phyloP scores from a whole-genome alignment of 1,140 invertebrate genomes.

The Oryzaephilus surinamensis region DNA sequence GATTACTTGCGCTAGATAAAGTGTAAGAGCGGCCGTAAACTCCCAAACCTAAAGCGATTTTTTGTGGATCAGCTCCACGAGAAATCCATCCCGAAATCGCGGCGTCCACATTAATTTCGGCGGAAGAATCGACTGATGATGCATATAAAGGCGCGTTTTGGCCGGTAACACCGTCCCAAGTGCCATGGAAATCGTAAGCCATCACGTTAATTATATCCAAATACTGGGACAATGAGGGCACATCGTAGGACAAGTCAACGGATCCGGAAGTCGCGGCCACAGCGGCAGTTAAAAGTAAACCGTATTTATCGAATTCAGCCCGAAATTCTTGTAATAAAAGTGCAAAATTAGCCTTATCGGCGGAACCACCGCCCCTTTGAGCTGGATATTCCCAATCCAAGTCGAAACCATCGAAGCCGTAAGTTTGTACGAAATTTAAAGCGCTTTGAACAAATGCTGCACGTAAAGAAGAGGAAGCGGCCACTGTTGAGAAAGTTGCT shows the following conservation, averaged over 20 bases:
- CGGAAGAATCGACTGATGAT: conserved; percentile 51
- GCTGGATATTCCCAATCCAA: conserved; percentile 74
- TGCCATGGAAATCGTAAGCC: conserved; percentile 76
- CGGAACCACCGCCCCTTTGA: conserved; percentile 47
- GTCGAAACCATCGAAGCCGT: conserved; percentile 70
- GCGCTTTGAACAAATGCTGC: conserved; percentile 48
- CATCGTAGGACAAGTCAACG: conserved; percentile 71
- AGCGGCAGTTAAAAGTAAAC: conserved; percentile 22
- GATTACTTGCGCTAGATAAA: conserved; percentile 37
- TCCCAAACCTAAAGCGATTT: conserved; percentile 42
- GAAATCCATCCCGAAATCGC: conserved; percentile 32
- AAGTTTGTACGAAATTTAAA: conserved; percentile 46
- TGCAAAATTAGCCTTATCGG: conserved; percentile 32
- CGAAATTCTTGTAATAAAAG: conserved; percentile 22
- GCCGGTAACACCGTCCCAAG: conserved; percentile 70
- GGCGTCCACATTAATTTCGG: conserved; percentile 15
- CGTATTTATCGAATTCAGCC: conserved; percentile 19
- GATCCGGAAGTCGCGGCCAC: conserved; percentile 25
- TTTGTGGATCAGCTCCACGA: conserved; percentile 41
- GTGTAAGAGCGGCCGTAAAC: conserved; percentile 36
- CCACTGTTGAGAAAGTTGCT: conserved; percentile 48
- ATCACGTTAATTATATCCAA: conserved; percentile 75
- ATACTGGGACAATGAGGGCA: conserved; percentile 56
- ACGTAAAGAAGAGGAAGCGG: conserved; percentile 34
- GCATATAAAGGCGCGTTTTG: conserved; percentile 68